Evolutionary conservation across 2,888 invertebrate genomes (phyloP).

Genomic region (Loripinus fragilis): DNA sequence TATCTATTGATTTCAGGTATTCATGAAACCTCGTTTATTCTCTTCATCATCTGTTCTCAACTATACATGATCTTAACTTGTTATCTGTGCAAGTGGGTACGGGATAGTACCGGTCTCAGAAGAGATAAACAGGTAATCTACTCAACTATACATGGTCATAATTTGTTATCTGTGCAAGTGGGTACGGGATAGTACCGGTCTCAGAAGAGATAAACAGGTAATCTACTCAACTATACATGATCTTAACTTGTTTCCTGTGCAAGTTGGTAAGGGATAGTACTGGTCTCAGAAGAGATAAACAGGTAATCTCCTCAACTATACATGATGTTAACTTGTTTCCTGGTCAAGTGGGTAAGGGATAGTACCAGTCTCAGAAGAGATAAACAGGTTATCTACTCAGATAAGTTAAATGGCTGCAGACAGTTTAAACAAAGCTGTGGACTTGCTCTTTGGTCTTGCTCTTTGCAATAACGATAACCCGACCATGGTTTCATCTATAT

Average conservation of each 20-base stretch:
- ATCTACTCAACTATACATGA: neutral
- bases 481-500: too few relatives aligned
- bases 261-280: too few relatives aligned
- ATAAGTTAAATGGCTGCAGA: too few relatives aligned
- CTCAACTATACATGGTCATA: slow-evolving; percentile 90
- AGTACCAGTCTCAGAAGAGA: too few relatives aligned
- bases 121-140: neutral
- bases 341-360: too few relatives aligned
- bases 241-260: neutral
- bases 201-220: neutral
- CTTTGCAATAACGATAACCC: too few relatives aligned
- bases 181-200: neutral
- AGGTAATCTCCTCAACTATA: too few relatives aligned
- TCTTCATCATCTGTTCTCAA: neutral
- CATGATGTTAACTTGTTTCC: too few relatives aligned
- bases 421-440: too few relatives aligned
- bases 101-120: neutral
- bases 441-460: too few relatives aligned
- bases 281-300: too few relatives aligned
- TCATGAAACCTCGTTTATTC: slow-evolving; percentile 1
- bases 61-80: slow-evolving; percentile 90
- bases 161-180: neutral
- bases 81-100: neutral
- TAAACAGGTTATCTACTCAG: too few relatives aligned
- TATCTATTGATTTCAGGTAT: neutral